A percentile compares a stretch with the other conserved stretches of the same genome.
These are phyloP conservation scores for Poicephalus meyeri DNA, from an alignment of 2,113 vertebrate species.

Conservation along the genomic window DNA sequence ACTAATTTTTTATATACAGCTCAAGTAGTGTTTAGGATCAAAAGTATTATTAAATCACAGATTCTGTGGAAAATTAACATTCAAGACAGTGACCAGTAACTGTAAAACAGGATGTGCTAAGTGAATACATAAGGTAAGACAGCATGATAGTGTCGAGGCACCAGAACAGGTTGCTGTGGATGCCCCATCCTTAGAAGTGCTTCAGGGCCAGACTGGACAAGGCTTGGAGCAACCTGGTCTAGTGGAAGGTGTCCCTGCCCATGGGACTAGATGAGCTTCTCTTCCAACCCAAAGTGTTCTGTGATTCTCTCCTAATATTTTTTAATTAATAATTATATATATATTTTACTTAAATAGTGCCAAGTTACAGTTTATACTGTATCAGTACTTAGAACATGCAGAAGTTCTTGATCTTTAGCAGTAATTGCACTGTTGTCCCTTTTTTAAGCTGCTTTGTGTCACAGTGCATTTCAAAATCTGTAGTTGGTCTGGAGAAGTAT, in stretches of 20 bases:
- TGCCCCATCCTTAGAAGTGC: not conserved
- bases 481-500: not conserved
- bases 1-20: not conserved
- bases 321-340: not conserved
- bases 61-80: not conserved
- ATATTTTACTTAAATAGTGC: not conserved
- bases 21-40: not conserved
- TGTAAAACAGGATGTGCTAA: not conserved
- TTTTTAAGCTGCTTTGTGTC: not conserved
- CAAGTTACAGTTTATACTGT: not conserved
- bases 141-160: not conserved
- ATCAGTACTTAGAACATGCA: not conserved
- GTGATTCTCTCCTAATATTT: not conserved
- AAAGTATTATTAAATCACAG: not conserved
- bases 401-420: not conserved
- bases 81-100: not conserved
- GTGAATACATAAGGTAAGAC: not conserved
- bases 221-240: not conserved
- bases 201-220: not conserved
- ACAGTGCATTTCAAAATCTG: not conserved
- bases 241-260: not conserved
- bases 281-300: not conserved
- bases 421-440: not conserved
- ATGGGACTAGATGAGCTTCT: not conserved
- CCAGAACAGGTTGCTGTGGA: not conserved